Evolutionary conservation across 2,888 invertebrate species (phyloP), one percentile per base, ranked within the genome.

Genomic region (Eutolmus rufibarbis): DNA sequence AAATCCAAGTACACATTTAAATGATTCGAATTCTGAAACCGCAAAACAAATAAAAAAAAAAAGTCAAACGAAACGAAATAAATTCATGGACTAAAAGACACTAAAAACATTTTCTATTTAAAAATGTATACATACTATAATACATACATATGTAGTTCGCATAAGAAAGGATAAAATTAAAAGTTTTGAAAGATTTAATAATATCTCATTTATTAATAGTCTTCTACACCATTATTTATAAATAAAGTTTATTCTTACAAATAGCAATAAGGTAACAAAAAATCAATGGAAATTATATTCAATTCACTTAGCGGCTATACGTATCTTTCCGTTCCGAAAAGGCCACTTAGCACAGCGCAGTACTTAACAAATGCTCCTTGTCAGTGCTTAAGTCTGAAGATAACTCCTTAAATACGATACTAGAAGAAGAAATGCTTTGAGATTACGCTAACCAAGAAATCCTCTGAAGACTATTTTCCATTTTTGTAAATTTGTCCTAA

Each of bases 171-270:
- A 43, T 14, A 43, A 16, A 66, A 23, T 66, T 4, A 66, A 66
- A 66, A 66, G 28, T 66, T 28, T 28, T 23, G 12, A 2, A 19
- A 23, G 28, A 28, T 31, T 81, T 84, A 84, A 84, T 84, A 84
- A 84, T 84, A 84, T 84, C 66, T 84, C 84, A 84, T 84, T 84
- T 84, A 66, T 84, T 84, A 57, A 84, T 84, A 84, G 84, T 84
- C 66, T 40, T 84, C 84, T 84, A 84, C 84, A 84, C 28, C 74
- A 66, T 84, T 84, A 66, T 66, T 74, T 84, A 74, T 84, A 81
- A 81, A 81, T 81, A 81, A 81, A 81, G 46, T 81, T 81, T 43
- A 81, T 81, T 56, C 81, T 81, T 81, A 81, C 81, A 81, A 81
- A 81, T 81, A 81, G 81, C 81, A 81, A 81, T 81, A 81, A 81